These are phyloP conservation scores for Osedax frankpressi DNA, from an alignment of 2,888 invertebrate genomes.

Conservation along the genomic window DNA sequence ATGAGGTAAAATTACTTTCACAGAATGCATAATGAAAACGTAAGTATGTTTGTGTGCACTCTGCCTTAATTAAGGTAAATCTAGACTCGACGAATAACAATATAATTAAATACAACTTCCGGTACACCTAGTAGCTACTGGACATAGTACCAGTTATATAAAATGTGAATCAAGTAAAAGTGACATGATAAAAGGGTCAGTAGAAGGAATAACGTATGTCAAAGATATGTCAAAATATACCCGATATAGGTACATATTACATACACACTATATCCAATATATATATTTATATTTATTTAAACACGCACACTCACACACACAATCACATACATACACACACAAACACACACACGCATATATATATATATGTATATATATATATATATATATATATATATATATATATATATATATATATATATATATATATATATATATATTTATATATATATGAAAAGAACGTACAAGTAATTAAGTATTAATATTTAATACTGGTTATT, in stretches of 20 bases:
- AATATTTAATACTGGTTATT: no score
- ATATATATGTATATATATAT: neutral
- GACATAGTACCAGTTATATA: no score
- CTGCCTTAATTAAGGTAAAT: no score
- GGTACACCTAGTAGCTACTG: no score
- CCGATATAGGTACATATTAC: neutral
- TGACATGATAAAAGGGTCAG: no score
- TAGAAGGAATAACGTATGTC: neutral
- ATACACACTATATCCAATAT: neutral
- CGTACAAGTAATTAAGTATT: neutral
- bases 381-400: slow-evolving; percentile 5
- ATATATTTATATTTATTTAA: neutral
- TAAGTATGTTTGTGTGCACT: no score
- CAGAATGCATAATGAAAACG: no score
- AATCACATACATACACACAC: neutral
- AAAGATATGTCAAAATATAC: neutral
- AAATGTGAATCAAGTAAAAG: no score
- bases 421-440: slow-evolving; percentile 3
- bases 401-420: neutral
- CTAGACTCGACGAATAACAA: no score
- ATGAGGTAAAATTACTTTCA: no score
- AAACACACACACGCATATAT: neutral
- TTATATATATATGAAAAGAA: neutral
- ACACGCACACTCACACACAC: neutral
- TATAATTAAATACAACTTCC: no score